Conservation (phyloP, 2,888 invertebrate species). For the Tenthredo notha region DNA sequence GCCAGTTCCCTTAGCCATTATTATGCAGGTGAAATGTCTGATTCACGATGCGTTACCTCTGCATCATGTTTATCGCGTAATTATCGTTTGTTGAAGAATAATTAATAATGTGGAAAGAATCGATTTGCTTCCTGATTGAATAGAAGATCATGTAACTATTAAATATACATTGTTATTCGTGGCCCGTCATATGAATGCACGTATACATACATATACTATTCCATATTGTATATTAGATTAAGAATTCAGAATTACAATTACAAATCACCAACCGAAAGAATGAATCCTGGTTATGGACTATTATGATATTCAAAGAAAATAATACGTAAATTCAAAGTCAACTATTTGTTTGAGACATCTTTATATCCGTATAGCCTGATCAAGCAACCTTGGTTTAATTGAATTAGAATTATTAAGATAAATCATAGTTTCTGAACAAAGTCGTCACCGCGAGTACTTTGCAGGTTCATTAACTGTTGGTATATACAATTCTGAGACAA, state of each 20-base stretch:
- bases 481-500: constrained; percentile 15
- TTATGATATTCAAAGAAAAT: not conserved
- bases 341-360: not conserved
- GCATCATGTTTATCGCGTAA: not conserved
- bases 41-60: not conserved
- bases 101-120: not conserved
- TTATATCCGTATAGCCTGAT: not conserved
- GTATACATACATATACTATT: not conserved
- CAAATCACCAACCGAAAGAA: not conserved
- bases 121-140: no score
- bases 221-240: no score
- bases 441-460: not conserved
- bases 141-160: no score
- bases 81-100: not conserved
- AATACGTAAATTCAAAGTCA: not conserved
- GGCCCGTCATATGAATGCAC: no score
- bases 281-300: not conserved
- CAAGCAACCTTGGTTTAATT: not conserved
- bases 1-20: no score
- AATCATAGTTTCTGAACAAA: not conserved
- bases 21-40: not conserved
- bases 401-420: constrained; percentile 18
- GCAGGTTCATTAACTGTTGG: constrained; percentile 11
- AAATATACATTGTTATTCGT: no score
- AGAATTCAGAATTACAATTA: not conserved